Evolutionary conservation across 2,888 invertebrate species (phyloP), one percentile per base, ranked within the genome.

Genomic region (Tiliacea citrago): DNA sequence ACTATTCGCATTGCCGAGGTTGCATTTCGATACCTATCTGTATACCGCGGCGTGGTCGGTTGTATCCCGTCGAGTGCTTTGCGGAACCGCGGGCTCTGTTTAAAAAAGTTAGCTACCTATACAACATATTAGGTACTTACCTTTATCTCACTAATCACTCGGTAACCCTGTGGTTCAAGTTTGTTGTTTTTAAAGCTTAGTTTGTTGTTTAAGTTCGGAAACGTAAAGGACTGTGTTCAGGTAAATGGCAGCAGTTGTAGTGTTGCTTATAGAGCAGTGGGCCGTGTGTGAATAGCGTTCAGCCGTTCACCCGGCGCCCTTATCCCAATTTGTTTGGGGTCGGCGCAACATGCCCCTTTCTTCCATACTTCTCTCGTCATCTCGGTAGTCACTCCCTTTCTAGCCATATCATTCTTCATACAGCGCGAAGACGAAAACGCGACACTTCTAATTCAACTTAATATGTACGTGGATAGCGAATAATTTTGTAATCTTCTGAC

Each of bases 1-100:
- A 93, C 92, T 91, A 88, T 86, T 90, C 81, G 84, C 88, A 84
- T 83, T 84, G 83, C 68, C 83, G 82, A 87, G 83, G 79, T 75
- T 84, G 77, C 72, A 74, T 67, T 79, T 81, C 75, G 83, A 88
- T 86, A 79, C 58, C 68, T 73, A 75, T 79, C 72, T 69, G 60
- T 49, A 39, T 60, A 53, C 45, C 42, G 47, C 45, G 29, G 73
- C 53, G 24, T 53, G 58, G 47, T 29, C 10, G 72, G 29, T 47
- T 60, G 57, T 60, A 58, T 61, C 13, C 65, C n/a, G 24, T 61
- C 29, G 53, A 71, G 12, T 49, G 47, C n/a, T 60, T 78, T 72
- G 35, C 49, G 12, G 13, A 61, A 72, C 49, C 35, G 42, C n/a
- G n/a, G n/a, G 82, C 55, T 63, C 47, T 65, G 29, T 65, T 68